Base-by-base conservation (phyloP, 2,888 invertebrate genomes). In the Eristalis arbustorum region DNA sequence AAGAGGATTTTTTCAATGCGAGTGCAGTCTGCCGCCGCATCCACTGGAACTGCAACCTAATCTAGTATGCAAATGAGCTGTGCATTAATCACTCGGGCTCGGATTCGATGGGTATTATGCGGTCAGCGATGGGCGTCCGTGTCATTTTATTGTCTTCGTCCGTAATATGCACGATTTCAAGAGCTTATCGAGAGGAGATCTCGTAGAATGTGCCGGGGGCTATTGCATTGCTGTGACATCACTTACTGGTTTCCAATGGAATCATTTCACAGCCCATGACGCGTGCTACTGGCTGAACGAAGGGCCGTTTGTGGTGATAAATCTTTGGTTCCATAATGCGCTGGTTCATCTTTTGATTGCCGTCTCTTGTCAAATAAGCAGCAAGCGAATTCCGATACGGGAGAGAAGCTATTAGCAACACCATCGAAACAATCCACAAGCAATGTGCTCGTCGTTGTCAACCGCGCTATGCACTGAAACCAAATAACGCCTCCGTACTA, bases 181-280 rank as follows among this genome's bases (percentile, higher is more conserved):
- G 42, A 18, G 49, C 18, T 49, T 49, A 49, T 49, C 49, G 18
- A 49, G 49, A 59, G 23, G 14, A 10, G 59, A 23, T 59, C 23
- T 23, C 22, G 10, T 18, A 23, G 57, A 14, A 23, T 10, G 57
- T 4, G 23, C 23, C 6, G 1, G 14, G 18, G 59, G 66, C 69
- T 81, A 71, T 49, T 80, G 74, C 74, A 64, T 59, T 75, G 34
- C 49, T 63, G 73, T 64, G 69, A 79, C 79, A 56, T 78, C 83
- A 84, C 74, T 61, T 37, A 66, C 68, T 23, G 69, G 62, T 67
- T 74, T 79, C 23, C 23, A 59, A n/a, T n/a, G n/a, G n/a, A n/a
- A n/a, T n/a, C n/a, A n/a, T n/a, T n/a, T n/a, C n/a, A n/a, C n/a
- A n/a, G n/a, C n/a, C n/a, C n/a, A n/a, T n/a, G n/a, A n/a, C n/a